phyloP scores from a whole-genome alignment of 2,797 vertebrate genomes.

The Micrastur ruficollis region DNA sequence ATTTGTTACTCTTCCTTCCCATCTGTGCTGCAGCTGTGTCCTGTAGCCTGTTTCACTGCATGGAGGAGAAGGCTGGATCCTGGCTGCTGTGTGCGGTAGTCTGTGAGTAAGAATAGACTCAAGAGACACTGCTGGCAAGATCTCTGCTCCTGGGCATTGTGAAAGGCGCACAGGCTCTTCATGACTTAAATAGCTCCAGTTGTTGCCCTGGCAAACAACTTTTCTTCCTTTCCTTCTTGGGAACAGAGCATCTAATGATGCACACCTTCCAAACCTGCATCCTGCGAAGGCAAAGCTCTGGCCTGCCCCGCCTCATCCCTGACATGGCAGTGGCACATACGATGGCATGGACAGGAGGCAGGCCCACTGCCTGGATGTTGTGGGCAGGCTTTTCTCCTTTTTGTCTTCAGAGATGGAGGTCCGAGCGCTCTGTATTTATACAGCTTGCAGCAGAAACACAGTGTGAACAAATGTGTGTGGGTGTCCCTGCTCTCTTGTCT shows the following conservation, averaged over 20 bases:
- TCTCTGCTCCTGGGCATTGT: background rate
- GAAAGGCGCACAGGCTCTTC: background rate
- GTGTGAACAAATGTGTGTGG: background rate
- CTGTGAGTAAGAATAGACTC: background rate
- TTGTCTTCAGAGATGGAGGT: background rate
- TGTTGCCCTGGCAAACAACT: background rate
- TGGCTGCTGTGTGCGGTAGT: accelerated
- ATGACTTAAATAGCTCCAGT: background rate
- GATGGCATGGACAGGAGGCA: background rate
- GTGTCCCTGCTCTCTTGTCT: background rate
- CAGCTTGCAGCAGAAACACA: background rate
- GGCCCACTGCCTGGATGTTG: background rate
- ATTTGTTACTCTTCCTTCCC: background rate
- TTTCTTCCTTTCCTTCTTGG: background rate
- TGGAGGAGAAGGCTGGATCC: background rate
- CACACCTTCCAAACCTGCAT: background rate
- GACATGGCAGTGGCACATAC: accelerated
- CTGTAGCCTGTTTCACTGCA: background rate
- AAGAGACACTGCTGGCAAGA: background rate
- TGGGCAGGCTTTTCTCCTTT: background rate
- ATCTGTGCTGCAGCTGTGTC: background rate
- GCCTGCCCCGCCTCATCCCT: accelerated
- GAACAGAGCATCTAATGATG: background rate
- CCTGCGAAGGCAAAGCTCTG: background rate
- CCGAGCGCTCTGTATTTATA: background rate